Percentiles rank a stretch among this genome's conserved stretches.
phyloP scores from a whole-genome alignment of 2,113 vertebrate genomes.

The Platysteira castanea region DNA sequence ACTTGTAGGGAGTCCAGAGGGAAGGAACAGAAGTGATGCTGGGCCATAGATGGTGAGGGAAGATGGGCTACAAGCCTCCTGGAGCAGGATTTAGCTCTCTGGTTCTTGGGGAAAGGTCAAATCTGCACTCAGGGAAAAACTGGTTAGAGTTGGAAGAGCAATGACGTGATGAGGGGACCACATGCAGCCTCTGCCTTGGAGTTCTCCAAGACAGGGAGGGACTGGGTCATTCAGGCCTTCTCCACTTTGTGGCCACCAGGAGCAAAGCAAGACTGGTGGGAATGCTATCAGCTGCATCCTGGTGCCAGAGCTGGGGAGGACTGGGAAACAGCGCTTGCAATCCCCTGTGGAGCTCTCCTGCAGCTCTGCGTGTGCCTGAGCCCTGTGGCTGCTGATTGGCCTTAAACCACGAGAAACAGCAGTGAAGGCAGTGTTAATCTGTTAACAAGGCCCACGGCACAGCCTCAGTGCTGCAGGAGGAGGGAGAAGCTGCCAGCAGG shows the following conservation, averaged over 20 bases:
- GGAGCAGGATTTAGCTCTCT: background rate
- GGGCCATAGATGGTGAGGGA: background rate
- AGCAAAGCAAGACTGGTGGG: background rate
- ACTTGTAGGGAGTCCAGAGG: background rate
- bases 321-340: background rate
- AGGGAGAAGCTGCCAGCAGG: background rate
- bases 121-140: background rate
- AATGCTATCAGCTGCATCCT: background rate
- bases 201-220: background rate
- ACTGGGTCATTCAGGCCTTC: background rate
- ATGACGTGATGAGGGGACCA: background rate
- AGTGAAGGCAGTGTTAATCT: background rate
- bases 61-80: rapidly evolving
- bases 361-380: background rate
- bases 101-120: background rate
- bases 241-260: background rate
- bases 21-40: background rate
- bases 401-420: background rate
- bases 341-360: background rate
- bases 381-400: background rate
- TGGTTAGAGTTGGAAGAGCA: background rate
- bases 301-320: background rate
- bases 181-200: rapidly evolving
- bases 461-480: background rate
- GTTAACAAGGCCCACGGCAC: background rate